A percentile compares a stretch with the other conserved stretches of the same genome.
These are phyloP conservation scores for Drosophila monieri DNA, from an alignment of 2,888 invertebrate genomes.

Conservation along the genomic window DNA sequence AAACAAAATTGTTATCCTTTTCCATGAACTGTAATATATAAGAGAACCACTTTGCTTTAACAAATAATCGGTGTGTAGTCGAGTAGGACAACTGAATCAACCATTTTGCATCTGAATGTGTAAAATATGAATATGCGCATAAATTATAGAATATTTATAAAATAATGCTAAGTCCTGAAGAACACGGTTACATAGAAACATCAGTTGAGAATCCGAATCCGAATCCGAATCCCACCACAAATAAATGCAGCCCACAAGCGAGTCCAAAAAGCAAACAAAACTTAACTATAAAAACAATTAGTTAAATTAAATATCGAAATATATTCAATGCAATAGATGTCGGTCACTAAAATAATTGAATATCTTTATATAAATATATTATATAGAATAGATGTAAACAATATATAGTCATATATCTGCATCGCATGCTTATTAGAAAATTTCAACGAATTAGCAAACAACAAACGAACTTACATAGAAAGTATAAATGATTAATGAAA, in stretches of 20 bases:
- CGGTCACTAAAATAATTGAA: conserved; percentile 29
- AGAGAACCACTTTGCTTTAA: conserved; percentile 43
- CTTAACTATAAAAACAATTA: conserved; percentile 17
- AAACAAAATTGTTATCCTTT: conserved; percentile 63
- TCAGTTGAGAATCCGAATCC: conserved; percentile 43
- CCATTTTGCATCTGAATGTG: conserved; percentile 57
- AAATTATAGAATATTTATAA: conserved; percentile 43
- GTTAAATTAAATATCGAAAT: conserved; percentile 15
- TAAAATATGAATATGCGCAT: conserved; percentile 47
- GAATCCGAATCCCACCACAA: conserved; percentile 72
- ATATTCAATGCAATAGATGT: conserved; percentile 25
- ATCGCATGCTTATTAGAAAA: conserved; percentile 65
- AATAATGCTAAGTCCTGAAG: conserved; percentile 29
- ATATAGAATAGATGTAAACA: conserved; percentile 37
- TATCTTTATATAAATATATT: conserved; percentile 39
- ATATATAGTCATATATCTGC: conserved; percentile 24
- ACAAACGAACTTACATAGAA: conserved; percentile 64
- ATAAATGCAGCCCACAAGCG: conserved; percentile 71
- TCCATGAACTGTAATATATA: conserved; percentile 61
- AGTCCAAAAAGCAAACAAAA: conserved; percentile 56
- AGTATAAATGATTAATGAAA: conserved; percentile 14
- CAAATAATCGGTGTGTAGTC: conserved; percentile 63
- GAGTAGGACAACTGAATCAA: conserved; percentile 29
- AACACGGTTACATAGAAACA: conserved; percentile 26
- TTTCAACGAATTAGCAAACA: conserved; percentile 72